Conservation (phyloP, 2,797 vertebrate species). For the Masticophis lateralis region DNA sequence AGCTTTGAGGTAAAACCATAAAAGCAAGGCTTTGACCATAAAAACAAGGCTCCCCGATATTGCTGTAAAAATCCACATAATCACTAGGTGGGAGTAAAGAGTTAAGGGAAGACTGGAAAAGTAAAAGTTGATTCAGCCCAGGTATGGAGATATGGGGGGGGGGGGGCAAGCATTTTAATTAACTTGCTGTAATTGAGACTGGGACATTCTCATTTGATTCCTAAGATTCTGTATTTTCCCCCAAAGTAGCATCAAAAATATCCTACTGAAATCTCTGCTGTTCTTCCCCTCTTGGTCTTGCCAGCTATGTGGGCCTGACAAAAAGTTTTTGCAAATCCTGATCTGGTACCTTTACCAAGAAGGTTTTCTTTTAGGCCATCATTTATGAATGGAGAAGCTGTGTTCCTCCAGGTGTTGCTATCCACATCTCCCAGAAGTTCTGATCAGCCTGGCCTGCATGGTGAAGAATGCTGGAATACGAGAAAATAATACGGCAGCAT, state of each 20-base stretch:
- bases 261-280: not conserved
- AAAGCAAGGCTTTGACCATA: not conserved
- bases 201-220: not conserved
- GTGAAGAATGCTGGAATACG: not conserved
- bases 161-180: not conserved
- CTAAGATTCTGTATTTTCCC: not conserved
- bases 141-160: not conserved
- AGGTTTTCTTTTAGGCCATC: not conserved
- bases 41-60: not conserved
- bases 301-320: not conserved
- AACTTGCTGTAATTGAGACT: not conserved
- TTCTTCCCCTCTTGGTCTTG: not conserved
- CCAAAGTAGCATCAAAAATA: not conserved
- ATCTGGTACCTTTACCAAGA: not conserved
- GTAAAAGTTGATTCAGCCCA: not conserved
- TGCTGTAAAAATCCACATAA: not conserved
- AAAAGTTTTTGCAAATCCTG: not conserved
- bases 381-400: not conserved
- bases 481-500: not conserved
- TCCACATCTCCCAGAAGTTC: not conserved
- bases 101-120: not conserved
- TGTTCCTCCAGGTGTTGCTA: not conserved
- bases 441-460: not conserved
- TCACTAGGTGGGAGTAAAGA: not conserved
- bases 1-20: not conserved